phyloP scores from a whole-genome alignment of 2,113 vertebrate species.

The Psophia crepitans region DNA sequence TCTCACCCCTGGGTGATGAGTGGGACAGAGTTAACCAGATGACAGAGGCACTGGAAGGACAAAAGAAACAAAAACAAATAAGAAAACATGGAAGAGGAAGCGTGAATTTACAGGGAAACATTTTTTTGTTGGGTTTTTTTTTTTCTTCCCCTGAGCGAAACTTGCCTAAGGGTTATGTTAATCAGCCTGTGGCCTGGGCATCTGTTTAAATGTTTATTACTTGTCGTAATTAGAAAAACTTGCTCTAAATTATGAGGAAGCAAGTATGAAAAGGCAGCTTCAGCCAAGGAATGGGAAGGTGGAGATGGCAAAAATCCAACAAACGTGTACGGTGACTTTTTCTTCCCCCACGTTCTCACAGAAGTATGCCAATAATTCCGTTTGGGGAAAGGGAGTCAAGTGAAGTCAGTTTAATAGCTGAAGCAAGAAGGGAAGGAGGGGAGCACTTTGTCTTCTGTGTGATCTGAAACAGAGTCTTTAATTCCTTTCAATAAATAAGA shows the following conservation, averaged over 20 bases:
- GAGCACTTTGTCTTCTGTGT: neutral
- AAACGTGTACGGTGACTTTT: neutral
- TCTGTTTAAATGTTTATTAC: slow-evolving; percentile 41
- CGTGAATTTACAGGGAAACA: neutral
- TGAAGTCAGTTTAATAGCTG: neutral
- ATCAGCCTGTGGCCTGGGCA: slow-evolving; percentile 15
- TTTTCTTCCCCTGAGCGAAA: neutral
- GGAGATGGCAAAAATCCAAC: slow-evolving; percentile 23
- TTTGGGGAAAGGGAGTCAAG: neutral
- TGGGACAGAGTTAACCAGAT: neutral
- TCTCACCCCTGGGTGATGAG: neutral
- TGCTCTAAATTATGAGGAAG: slow-evolving; percentile 8
- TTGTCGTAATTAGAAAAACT: slow-evolving; percentile 51
- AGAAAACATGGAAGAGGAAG: neutral
- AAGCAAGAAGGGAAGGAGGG: neutral
- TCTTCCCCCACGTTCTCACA: neutral
- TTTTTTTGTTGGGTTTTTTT: neutral
- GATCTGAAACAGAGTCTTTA: neutral
- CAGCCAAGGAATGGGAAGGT: slow-evolving; percentile 11
- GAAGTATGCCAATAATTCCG: neutral
- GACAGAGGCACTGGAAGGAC: neutral
- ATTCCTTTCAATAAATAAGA: neutral
- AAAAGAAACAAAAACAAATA: neutral
- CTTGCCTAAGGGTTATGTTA: slow-evolving; percentile 54
- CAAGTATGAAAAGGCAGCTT: neutral